These are phyloP conservation scores for Drosophila cyrtoloma DNA, from an alignment of 2,888 invertebrate species.

Conservation along the genomic window DNA sequence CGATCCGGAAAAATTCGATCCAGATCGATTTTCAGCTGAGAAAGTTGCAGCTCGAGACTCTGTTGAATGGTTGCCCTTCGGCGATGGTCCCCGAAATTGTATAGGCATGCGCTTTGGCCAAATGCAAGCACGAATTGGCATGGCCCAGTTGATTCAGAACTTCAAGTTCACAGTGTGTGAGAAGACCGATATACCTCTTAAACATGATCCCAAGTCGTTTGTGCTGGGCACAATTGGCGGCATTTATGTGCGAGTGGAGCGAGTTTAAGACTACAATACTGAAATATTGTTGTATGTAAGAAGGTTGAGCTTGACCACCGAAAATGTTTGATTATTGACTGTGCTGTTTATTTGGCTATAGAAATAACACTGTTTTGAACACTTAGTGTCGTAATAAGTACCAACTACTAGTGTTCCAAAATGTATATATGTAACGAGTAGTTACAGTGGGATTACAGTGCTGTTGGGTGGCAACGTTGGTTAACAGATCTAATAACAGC, in stretches of 20 bases:
- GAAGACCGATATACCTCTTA: conserved; percentile 70
- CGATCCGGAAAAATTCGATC: conserved; percentile 87
- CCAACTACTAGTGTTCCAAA: not conserved
- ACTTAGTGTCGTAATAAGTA: not conserved
- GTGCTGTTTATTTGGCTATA: not conserved
- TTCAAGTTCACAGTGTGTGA: conserved; percentile 72
- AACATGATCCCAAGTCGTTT: conserved; percentile 50
- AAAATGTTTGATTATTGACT: not conserved
- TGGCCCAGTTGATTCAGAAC: conserved; percentile 74
- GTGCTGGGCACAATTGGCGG: conserved; percentile 59
- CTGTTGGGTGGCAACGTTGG: too few relatives aligned
- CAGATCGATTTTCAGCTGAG: conserved; percentile 87
- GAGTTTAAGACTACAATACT: conserved; percentile 19
- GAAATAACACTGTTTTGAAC: not conserved
- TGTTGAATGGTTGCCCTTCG: conserved; percentile 82
- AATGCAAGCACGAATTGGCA: conserved; percentile 78
- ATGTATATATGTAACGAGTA: too few relatives aligned
- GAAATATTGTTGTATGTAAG: not conserved
- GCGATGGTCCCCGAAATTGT: conserved; percentile 83
- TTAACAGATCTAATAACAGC: too few relatives aligned
- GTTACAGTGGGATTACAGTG: too few relatives aligned
- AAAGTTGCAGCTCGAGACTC: conserved; percentile 86
- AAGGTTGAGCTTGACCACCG: too few relatives aligned
- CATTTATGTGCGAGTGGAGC: conserved; percentile 27
- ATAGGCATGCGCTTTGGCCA: conserved; percentile 83